phyloP scores from a whole-genome alignment of 2,113 vertebrate genomes.

The Centropristis striata region DNA sequence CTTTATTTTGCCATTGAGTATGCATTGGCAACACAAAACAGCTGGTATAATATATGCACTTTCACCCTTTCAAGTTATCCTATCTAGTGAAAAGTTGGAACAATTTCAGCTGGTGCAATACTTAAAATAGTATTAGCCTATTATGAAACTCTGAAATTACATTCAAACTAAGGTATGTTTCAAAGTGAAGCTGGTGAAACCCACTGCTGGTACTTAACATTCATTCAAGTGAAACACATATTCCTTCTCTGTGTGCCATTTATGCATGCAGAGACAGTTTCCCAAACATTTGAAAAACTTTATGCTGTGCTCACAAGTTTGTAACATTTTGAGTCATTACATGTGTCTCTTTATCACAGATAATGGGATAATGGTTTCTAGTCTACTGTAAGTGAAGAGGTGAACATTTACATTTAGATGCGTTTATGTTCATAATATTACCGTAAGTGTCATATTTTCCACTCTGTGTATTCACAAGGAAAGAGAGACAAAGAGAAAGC shows the following conservation, averaged over 20 bases:
- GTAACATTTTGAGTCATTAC: not conserved
- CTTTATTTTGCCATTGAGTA: too few relatives aligned
- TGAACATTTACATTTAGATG: not conserved
- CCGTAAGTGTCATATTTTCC: not conserved
- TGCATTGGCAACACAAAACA: too few relatives aligned
- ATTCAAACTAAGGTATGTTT: too few relatives aligned
- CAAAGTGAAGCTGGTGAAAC: too few relatives aligned
- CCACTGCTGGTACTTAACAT: not conserved
- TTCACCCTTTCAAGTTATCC: too few relatives aligned
- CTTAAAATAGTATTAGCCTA: too few relatives aligned
- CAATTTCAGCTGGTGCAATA: too few relatives aligned
- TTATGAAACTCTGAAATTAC: too few relatives aligned
- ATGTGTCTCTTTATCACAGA: not conserved
- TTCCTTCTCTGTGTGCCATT: not conserved
- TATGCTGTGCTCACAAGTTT: not conserved
- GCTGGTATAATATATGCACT: too few relatives aligned
- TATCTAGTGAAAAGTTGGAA: too few relatives aligned
- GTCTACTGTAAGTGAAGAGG: not conserved
- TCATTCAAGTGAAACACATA: too few relatives aligned
- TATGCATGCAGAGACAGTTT: too few relatives aligned
- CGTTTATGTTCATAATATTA: not conserved
- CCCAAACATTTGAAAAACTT: not conserved
- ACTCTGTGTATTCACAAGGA: not conserved
- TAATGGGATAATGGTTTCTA: not conserved
- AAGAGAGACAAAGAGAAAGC: not conserved